phyloP scores from a whole-genome alignment of 2,888 invertebrate species.

The Pteria penguin region DNA sequence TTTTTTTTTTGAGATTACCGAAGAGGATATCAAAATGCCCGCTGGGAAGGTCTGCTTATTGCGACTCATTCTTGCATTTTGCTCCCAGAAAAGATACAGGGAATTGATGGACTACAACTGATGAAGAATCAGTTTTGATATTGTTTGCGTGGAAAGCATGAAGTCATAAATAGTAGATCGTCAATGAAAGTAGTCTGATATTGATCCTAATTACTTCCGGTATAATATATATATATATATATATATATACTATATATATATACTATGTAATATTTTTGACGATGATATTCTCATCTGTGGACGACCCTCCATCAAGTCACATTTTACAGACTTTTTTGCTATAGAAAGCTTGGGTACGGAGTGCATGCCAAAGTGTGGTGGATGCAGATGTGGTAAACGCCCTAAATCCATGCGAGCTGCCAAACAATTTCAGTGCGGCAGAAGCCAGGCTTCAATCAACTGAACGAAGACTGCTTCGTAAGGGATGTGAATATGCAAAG shows the following conservation, averaged over 20 bases:
- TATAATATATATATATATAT: no score
- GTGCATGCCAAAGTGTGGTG: constrained; percentile 14
- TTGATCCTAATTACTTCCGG: no score
- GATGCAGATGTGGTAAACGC: constrained; percentile 30
- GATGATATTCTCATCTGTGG: background rate
- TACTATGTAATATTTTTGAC: background rate
- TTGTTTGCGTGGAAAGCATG: constrained; percentile 24
- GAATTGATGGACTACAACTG: constrained; percentile 20
- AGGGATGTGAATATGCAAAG: background rate
- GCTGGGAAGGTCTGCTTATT: constrained; percentile 20
- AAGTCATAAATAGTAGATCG: background rate
- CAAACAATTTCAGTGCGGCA: constrained; percentile 14
- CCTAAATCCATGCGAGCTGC: constrained; percentile 13
- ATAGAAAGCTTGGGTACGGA: constrained; percentile 10
- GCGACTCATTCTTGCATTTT: constrained; percentile 28
- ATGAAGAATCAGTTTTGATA: constrained; percentile 36
- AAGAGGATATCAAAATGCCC: constrained; percentile 11
- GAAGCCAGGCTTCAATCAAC: constrained; percentile 11
- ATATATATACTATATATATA: no score
- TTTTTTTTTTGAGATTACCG: constrained; percentile 12
- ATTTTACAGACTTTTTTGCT: constrained; percentile 10
- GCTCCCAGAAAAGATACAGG: constrained; percentile 12
- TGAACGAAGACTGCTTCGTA: constrained; percentile 17
- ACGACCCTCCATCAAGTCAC: background rate
- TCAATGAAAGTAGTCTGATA: no score